These are phyloP conservation scores for Diadumene lineata DNA, from an alignment of 92 coral and sea anemone genomes.

Conservation along the genomic window DNA sequence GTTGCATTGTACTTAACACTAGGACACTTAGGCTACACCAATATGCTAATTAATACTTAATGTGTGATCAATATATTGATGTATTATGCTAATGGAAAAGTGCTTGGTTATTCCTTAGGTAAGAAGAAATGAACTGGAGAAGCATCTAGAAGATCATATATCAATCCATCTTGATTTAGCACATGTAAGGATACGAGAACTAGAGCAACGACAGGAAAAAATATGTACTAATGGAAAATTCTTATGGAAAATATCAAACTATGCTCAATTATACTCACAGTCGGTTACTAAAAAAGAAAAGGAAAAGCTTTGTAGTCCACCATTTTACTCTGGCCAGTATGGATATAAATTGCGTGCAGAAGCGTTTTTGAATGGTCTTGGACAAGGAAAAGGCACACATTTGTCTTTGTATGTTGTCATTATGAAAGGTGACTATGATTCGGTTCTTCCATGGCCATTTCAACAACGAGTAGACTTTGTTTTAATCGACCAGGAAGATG, in stretches of 20 bases:
- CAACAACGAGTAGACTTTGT: constrained; percentile 96
- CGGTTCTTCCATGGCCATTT: constrained; percentile 98
- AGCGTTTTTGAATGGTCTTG: constrained; percentile 96
- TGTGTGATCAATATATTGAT: too few relatives aligned
- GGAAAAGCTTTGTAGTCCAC: constrained; percentile 96
- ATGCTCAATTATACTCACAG: constrained; percentile 86
- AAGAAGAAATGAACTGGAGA: constrained; percentile 86
- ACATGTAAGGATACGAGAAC: constrained; percentile 86
- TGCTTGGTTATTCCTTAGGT: too few relatives aligned
- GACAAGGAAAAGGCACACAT: constrained; percentile 98
- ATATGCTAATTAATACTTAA: too few relatives aligned
- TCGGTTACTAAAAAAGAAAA: constrained; percentile 97
- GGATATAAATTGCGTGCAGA: constrained; percentile 98
- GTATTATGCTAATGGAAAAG: too few relatives aligned
- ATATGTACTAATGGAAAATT: constrained; percentile 92
- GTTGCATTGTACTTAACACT: too few relatives aligned
- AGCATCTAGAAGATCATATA: constrained; percentile 77
- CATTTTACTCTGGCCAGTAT: constrained; percentile 97
- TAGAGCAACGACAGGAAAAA: constrained; percentile 88
- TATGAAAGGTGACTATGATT: constrained; percentile 96
- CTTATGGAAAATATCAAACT: constrained; percentile 97
- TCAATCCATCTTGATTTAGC: constrained; percentile 90
- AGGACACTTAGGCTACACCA: too few relatives aligned
- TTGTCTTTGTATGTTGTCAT: constrained; percentile 93
- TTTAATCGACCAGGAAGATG: constrained; percentile 93